phyloP scores from a whole-genome alignment of 2,113 vertebrate species.

The Gobiocypris rarus region DNA sequence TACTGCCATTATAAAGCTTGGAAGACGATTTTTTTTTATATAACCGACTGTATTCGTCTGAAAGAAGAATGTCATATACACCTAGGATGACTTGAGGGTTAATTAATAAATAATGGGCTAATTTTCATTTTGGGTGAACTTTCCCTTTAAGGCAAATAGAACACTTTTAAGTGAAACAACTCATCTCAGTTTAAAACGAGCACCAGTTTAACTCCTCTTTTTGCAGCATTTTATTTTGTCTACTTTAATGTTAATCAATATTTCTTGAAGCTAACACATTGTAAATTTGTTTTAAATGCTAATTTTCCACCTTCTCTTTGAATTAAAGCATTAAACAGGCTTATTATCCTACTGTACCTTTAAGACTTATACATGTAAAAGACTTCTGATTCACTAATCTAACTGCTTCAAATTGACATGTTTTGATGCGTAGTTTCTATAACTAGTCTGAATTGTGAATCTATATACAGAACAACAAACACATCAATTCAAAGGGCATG shows the following conservation, averaged over 20 bases:
- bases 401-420: background rate
- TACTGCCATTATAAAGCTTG: no score
- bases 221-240: no score
- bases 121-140: no score
- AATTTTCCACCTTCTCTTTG: background rate
- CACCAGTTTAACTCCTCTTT: background rate
- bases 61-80: no score
- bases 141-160: background rate
- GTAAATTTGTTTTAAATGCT: background rate
- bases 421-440: background rate
- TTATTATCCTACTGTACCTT: background rate
- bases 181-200: background rate
- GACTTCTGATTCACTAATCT: background rate
- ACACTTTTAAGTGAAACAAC: background rate
- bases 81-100: no score
- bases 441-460: background rate
- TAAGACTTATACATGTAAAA: background rate
- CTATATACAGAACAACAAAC: background rate
- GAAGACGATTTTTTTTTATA: no score
- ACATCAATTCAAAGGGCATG: background rate
- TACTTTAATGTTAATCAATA: no score
- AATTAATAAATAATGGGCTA: no score
- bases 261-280: background rate
- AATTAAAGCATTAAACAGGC: background rate
- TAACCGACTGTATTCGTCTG: no score